A percentile compares a stretch with the other conserved stretches of the same genome.
Evolutionary conservation across 2,113 vertebrate genomes (phyloP).

Genomic region (Neolamprologus kungweensis): DNA sequence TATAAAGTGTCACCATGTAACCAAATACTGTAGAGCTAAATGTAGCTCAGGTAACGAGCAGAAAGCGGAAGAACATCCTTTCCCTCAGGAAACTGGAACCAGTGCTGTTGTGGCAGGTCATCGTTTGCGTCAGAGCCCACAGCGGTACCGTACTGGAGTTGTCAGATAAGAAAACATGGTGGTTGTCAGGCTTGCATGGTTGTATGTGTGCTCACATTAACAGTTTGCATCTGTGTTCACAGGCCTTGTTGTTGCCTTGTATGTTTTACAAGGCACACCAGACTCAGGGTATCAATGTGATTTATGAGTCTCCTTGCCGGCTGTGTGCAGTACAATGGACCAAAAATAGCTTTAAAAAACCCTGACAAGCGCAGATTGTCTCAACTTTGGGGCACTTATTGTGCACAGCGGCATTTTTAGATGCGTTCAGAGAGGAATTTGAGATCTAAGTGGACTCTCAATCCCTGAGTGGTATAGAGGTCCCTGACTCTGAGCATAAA

Average conservation of each 20-base stretch:
- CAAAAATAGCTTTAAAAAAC: neutral
- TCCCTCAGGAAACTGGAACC: neutral
- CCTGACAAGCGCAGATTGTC: neutral
- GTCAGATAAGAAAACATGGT: neutral
- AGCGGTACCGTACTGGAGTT: neutral
- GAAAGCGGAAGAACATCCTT: neutral
- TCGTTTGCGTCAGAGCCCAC: neutral
- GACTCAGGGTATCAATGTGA: conserved; percentile 23
- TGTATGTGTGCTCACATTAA: neutral
- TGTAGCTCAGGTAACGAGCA: conserved; percentile 13
- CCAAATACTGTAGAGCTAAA: neutral
- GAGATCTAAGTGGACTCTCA: neutral
- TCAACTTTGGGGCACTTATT: neutral
- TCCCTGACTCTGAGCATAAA: neutral
- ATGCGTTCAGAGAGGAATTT: neutral
- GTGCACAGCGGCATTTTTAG: neutral
- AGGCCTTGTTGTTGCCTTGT: neutral
- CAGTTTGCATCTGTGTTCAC: neutral
- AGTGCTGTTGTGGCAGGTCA: neutral
- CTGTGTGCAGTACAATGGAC: conserved; percentile 12
- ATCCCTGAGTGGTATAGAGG: neutral
- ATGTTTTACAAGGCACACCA: conserved; percentile 41
- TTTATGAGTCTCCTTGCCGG: conserved; percentile 31
- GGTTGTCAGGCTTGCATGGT: neutral
- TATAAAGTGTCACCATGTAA: conserved; percentile 46